Evolutionary conservation across 37 sponge, comb jelly and placozoan species (phyloP).

Genomic region (Aplysina aerophoba): DNA sequence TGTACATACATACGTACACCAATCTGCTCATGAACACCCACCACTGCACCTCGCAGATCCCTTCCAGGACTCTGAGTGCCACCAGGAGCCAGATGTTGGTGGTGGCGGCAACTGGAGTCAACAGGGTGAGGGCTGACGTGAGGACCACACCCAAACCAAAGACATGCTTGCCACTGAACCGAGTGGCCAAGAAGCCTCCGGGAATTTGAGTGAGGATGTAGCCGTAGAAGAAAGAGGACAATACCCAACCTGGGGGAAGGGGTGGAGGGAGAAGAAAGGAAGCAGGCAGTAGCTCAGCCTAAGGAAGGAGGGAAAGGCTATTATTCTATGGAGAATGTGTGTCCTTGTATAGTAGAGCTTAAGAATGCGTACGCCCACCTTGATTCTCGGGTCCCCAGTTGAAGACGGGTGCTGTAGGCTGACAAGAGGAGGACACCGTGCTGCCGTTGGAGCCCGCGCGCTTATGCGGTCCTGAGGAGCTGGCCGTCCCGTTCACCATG

Average conservation of each 20-base stretch:
- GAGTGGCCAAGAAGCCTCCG: slow-evolving; percentile 81
- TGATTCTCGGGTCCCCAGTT: background rate
- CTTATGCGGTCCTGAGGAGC: background rate
- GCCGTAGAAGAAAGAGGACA: slow-evolving; percentile 91
- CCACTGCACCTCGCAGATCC: slow-evolving; percentile 85
- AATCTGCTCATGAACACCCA: too few relatives aligned
- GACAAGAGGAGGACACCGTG: background rate
- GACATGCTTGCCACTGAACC: slow-evolving; percentile 81
- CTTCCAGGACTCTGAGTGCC: slow-evolving; percentile 84
- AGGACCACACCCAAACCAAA: slow-evolving; percentile 84
- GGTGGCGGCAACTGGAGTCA: slow-evolving; percentile 85
- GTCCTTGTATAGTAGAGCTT: too few relatives aligned
- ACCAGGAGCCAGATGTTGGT: slow-evolving; percentile 64
- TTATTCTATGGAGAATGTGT: too few relatives aligned
- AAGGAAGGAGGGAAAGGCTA: too few relatives aligned
- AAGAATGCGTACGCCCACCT: background rate
- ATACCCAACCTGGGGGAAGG: slow-evolving; percentile 76
- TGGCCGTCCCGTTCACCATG: slow-evolving; percentile 72
- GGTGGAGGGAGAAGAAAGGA: background rate
- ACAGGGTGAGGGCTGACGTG: slow-evolving; percentile 82
- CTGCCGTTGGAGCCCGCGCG: background rate
- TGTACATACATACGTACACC: background rate
- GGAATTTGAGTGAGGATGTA: slow-evolving; percentile 95
- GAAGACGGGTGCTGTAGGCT: slow-evolving; percentile 13
- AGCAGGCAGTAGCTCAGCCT: too few relatives aligned